Conservation (phyloP, 35 echinoderm and acorn worm species). For the Lytechinus variegatus region DNA sequence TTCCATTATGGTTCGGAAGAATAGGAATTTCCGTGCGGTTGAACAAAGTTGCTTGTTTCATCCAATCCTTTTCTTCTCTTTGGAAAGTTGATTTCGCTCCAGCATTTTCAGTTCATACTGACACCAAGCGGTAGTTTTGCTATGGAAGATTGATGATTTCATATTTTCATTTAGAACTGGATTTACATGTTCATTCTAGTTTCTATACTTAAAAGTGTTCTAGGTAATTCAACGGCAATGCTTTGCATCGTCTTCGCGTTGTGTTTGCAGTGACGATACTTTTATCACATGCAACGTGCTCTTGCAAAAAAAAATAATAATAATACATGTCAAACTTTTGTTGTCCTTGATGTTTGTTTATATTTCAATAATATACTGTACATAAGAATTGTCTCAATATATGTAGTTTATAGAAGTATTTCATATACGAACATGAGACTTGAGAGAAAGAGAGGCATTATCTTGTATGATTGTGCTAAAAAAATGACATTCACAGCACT, state of each 20-base stretch:
- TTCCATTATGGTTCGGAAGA: background rate
- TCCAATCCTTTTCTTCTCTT: background rate
- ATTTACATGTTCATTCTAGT: background rate
- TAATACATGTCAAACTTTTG: background rate
- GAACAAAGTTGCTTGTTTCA: background rate
- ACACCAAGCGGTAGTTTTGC: background rate
- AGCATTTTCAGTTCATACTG: background rate
- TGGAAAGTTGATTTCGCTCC: background rate
- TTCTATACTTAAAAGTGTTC: background rate
- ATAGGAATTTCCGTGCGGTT: background rate
- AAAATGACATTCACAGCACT: background rate
- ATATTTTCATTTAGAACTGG: background rate
- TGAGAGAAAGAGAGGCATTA: background rate
- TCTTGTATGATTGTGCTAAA: background rate
- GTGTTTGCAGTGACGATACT: background rate
- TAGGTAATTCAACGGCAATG: background rate
- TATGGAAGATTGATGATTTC: background rate
- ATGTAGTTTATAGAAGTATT: background rate
- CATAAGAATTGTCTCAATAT: constrained; percentile 14
- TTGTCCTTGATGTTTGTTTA: constrained; percentile 3
- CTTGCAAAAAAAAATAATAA: background rate
- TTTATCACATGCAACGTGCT: background rate
- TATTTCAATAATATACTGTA: constrained; percentile 21
- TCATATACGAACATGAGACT: background rate
- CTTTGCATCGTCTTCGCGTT: background rate